These are phyloP conservation scores for Apamea sordens DNA, from an alignment of 2,888 invertebrate genomes.

Conservation along the genomic window DNA sequence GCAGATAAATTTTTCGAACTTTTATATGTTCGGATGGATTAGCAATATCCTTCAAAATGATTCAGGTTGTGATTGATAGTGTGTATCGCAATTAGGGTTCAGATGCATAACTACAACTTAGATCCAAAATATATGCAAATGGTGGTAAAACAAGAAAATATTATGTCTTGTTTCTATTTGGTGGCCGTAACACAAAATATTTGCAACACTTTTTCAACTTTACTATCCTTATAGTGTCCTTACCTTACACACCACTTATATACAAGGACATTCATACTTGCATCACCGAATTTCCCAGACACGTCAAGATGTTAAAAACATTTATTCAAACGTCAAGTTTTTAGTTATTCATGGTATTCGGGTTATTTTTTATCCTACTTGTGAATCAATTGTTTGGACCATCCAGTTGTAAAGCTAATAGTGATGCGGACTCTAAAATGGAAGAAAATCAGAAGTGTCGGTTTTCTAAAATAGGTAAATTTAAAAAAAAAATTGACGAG, in stretches of 20 bases:
- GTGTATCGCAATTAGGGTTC: neutral
- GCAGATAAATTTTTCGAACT: too few species aligned
- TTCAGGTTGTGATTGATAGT: neutral
- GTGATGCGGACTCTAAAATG: neutral
- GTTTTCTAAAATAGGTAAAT: neutral
- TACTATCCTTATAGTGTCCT: slow-evolving; percentile 49
- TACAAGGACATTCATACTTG: slow-evolving; percentile 33
- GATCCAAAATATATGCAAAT: neutral
- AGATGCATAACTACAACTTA: neutral
- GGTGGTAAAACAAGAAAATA: neutral
- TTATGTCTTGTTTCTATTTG: neutral
- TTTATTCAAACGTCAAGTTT: slow-evolving; percentile 26
- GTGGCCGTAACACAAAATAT: neutral
- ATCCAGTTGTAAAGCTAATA: neutral
- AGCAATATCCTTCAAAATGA: neutral
- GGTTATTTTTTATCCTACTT: neutral
- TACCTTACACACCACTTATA: slow-evolving; percentile 12
- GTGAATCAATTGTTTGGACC: neutral
- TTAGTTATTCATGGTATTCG: neutral
- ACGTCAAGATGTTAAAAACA: neutral
- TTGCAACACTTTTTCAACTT: neutral
- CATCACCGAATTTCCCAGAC: slow-evolving; percentile 47
- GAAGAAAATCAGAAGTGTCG: neutral
- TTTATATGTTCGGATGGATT: neutral
- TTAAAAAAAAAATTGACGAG: neutral